These are phyloP conservation scores for Coronaproctus castanopsis DNA, from an alignment of 2,888 invertebrate species.

Conservation along the genomic window DNA sequence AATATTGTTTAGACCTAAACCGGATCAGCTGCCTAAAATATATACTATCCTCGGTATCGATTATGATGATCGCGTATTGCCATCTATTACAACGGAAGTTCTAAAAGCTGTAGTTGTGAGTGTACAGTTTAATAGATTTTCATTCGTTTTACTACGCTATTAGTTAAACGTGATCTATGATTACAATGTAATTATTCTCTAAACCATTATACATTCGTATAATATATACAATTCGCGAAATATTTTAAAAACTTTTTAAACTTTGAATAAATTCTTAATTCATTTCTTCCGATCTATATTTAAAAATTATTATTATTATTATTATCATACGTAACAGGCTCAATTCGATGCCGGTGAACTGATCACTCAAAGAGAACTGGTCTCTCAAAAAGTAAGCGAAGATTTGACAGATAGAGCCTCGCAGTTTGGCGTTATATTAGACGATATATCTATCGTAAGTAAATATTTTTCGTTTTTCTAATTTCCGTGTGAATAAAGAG, in stretches of 20 bases:
- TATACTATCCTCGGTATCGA: slow-evolving; percentile 91
- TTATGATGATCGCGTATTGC: slow-evolving; percentile 94
- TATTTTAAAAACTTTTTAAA: too few relatives aligned
- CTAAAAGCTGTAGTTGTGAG: slow-evolving; percentile 81
- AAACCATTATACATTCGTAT: too few relatives aligned
- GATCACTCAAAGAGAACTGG: slow-evolving; percentile 90
- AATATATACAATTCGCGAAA: too few relatives aligned
- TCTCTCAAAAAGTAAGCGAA: slow-evolving; percentile 75
- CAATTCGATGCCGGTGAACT: slow-evolving; percentile 98
- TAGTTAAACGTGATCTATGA: too few relatives aligned
- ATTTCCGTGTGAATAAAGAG: too few relatives aligned
- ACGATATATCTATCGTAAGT: slow-evolving; percentile 85
- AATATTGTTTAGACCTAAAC: slow-evolving; percentile 85
- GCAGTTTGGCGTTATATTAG: slow-evolving; percentile 90
- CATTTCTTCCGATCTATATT: too few relatives aligned
- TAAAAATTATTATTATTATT: too few relatives aligned
- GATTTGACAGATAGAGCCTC: slow-evolving; percentile 76
- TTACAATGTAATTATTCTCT: too few relatives aligned
- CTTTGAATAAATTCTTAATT: too few relatives aligned
- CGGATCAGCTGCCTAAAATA: slow-evolving; percentile 83
- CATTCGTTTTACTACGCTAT: too few relatives aligned
- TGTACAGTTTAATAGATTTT: too few relatives aligned
- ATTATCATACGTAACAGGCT: slow-evolving; percentile 36
- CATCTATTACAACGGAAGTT: slow-evolving; percentile 96
- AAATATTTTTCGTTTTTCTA: slow-evolving; percentile 1